phyloP scores from a whole-genome alignment of 2,888 invertebrate species.

The Lycophotia porphyrea region DNA sequence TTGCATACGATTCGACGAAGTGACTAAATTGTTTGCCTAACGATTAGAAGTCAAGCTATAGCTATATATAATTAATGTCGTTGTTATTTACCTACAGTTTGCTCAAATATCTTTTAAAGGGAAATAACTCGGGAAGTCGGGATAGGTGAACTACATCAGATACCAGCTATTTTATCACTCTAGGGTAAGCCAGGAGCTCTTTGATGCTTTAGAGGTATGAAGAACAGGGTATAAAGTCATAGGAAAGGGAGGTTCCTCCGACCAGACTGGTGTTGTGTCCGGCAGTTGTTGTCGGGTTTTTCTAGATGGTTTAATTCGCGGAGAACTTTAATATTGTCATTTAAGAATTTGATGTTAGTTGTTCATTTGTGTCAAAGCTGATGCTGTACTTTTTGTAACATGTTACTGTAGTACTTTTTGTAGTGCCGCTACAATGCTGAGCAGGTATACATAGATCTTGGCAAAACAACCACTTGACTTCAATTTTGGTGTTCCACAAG shows the following conservation, averaged over 20 bases:
- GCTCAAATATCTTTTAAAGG: background rate
- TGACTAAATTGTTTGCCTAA: conserved; percentile 8
- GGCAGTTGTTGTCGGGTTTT: too few relatives aligned
- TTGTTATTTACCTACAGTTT: background rate
- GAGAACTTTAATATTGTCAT: too few relatives aligned
- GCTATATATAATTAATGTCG: background rate
- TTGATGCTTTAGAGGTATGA: background rate
- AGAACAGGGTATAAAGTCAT: too few relatives aligned
- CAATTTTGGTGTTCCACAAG: background rate
- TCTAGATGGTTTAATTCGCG: too few relatives aligned
- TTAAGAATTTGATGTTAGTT: too few relatives aligned
- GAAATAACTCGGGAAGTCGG: background rate
- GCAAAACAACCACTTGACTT: background rate
- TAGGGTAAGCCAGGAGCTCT: background rate
- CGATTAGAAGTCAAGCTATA: background rate
- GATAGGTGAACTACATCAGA: background rate
- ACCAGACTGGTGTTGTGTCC: too few relatives aligned
- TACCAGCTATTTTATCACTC: background rate
- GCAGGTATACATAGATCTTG: background rate
- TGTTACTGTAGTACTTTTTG: too few relatives aligned
- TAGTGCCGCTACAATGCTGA: background rate
- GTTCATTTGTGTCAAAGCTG: too few relatives aligned
- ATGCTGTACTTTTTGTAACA: too few relatives aligned
- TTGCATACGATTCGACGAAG: background rate
- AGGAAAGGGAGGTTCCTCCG: too few relatives aligned